These are phyloP conservation scores for Distichodus sexfasciatus DNA, from an alignment of 2,797 vertebrate genomes.

Conservation along the genomic window DNA sequence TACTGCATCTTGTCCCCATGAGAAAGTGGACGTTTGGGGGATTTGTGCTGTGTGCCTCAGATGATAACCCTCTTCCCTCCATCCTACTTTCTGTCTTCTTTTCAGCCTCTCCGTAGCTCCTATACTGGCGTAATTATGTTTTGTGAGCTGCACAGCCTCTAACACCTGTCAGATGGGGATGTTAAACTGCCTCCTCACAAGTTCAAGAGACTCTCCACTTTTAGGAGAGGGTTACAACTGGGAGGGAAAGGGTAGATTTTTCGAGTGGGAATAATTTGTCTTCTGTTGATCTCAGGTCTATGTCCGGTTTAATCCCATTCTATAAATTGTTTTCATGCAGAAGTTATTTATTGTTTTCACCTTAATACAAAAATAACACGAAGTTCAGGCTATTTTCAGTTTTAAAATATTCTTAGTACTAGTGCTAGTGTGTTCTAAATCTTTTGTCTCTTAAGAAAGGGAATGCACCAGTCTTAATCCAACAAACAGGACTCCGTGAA, in stretches of 20 bases:
- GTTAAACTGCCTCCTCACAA: conserved; percentile 41
- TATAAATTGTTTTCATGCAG: no score
- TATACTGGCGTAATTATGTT: conserved; percentile 36
- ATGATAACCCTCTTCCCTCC: neutral
- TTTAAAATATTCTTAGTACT: no score
- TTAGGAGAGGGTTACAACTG: no score
- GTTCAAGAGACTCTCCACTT: conserved; percentile 45
- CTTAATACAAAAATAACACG: no score
- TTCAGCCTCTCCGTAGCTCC: conserved; percentile 5
- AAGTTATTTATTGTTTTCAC: no score
- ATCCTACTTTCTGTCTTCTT: conserved; percentile 12
- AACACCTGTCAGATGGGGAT: conserved; percentile 45
- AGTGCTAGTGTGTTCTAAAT: neutral
- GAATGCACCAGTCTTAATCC: conserved; percentile 30
- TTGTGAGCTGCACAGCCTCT: conserved; percentile 29
- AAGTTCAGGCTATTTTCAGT: no score
- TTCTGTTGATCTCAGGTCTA: neutral
- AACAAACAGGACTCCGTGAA: conserved; percentile 31
- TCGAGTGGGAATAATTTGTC: conserved; percentile 14
- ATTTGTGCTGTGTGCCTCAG: neutral
- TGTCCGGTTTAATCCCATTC: neutral
- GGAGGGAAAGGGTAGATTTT: no score
- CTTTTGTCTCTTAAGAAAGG: conserved; percentile 2
- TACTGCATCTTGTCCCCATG: neutral
- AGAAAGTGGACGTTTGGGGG: neutral